Percentiles rank a stretch among this genome's conserved stretches.
phyloP scores from a whole-genome alignment of 2,888 invertebrate species.

The Emmelina monodactyla region DNA sequence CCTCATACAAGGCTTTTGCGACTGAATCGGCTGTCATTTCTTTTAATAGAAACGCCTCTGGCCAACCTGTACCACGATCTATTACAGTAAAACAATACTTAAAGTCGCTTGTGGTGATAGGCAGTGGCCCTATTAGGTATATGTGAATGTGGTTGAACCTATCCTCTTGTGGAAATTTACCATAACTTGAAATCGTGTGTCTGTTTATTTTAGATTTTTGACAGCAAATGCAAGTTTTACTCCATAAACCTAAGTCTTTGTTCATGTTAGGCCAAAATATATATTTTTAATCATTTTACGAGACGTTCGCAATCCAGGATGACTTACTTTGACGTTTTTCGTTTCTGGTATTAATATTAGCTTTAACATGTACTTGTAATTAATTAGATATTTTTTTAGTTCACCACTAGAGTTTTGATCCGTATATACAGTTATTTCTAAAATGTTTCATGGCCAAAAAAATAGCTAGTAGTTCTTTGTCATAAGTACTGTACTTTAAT shows the following conservation, averaged over 20 bases:
- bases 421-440: too few relatives aligned
- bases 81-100: conserved; percentile 15
- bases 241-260: conserved; percentile 6
- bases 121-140: conserved; percentile 13
- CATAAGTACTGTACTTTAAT: conserved; percentile 21
- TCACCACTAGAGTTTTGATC: too few relatives aligned
- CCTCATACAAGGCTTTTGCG: conserved; percentile 11
- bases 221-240: conserved; percentile 8
- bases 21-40: conserved; percentile 17
- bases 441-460: conserved; percentile 15
- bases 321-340: conserved; percentile 6
- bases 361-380: too few relatives aligned
- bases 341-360: too few relatives aligned
- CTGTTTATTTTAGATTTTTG: conserved; percentile 11
- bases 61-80: conserved; percentile 16
- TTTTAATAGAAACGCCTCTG: conserved; percentile 15
- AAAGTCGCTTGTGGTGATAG: conserved; percentile 9
- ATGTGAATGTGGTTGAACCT: conserved; percentile 17
- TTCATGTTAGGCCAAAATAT: conserved; percentile 13
- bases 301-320: conserved; percentile 8
- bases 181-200: conserved; percentile 9
- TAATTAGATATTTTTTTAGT: too few relatives aligned
- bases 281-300: conserved; percentile 4
- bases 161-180: conserved; percentile 6
- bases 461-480: conserved; percentile 16